A percentile compares a stretch with the other conserved stretches of the same genome.
Evolutionary conservation across 2,888 invertebrate species (phyloP).

Genomic region (Nasonovia ribisnigri): DNA sequence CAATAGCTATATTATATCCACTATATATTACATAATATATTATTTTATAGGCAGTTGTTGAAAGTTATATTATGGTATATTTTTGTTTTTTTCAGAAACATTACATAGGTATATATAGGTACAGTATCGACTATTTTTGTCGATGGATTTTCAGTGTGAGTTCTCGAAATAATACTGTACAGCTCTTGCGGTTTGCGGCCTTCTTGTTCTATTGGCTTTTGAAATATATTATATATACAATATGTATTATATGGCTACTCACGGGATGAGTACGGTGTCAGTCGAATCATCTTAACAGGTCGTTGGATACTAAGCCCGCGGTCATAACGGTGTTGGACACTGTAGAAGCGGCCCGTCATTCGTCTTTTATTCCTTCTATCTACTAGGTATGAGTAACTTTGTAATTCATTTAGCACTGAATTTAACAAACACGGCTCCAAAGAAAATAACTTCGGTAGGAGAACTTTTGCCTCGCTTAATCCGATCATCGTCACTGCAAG

Average conservation of each 20-base stretch:
- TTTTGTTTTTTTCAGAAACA: neutral
- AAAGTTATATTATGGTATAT: neutral
- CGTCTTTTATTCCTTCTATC: neutral
- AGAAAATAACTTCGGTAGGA: neutral
- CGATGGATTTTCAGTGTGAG: neutral
- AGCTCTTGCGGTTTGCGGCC: neutral
- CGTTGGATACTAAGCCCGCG: neutral
- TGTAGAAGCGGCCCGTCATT: neutral
- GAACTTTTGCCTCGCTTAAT: constrained; percentile 6
- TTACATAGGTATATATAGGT: neutral
- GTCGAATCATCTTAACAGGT: neutral
- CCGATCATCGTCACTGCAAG: neutral
- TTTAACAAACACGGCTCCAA: constrained; percentile 6
- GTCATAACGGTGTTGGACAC: neutral
- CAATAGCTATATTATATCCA: neutral
- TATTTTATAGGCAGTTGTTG: neutral
- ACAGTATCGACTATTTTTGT: neutral
- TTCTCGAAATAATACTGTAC: too few species aligned
- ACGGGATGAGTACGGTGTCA: neutral
- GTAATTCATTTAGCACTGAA: constrained; percentile 14
- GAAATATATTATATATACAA: neutral
- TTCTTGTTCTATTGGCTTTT: neutral
- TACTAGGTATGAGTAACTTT: neutral
- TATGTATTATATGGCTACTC: neutral
- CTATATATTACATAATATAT: too few species aligned